phyloP scores from a whole-genome alignment of 2,888 invertebrate genomes.

The Limenitis camilla region DNA sequence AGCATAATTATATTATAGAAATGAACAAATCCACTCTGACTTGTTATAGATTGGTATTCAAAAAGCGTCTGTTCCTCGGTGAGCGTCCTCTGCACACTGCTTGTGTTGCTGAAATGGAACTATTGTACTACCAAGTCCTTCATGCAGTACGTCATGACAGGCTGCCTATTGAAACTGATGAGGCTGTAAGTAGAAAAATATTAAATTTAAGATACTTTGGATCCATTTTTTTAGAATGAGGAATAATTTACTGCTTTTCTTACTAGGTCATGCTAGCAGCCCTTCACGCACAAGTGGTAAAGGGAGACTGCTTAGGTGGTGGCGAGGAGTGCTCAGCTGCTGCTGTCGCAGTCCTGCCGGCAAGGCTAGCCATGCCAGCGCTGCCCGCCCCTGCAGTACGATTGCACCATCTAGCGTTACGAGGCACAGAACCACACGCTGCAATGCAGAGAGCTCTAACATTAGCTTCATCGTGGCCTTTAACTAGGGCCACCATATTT shows the following conservation, averaged over 20 bases:
- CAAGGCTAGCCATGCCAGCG: constrained; percentile 86
- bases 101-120: constrained; percentile 91
- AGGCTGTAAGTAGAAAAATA: constrained; percentile 82
- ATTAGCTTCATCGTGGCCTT: constrained; percentile 93
- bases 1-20: too few species aligned
- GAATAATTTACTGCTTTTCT: too few species aligned
- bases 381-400: constrained; percentile 90
- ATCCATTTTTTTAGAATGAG: too few species aligned
- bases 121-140: constrained; percentile 93
- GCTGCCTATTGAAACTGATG: constrained; percentile 94
- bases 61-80: constrained; percentile 65
- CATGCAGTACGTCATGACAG: constrained; percentile 92
- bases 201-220: background rate
- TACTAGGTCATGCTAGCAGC: constrained; percentile 92
- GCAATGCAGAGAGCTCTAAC: constrained; percentile 95
- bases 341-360: constrained; percentile 84
- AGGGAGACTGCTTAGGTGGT: constrained; percentile 85
- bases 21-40: too few species aligned
- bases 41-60: constrained; percentile 63
- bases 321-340: constrained; percentile 81
- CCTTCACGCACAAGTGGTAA: constrained; percentile 92
- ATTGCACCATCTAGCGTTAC: constrained; percentile 91
- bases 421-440: constrained; percentile 88
- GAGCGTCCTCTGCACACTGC: constrained; percentile 63
- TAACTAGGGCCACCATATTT: constrained; percentile 93